phyloP scores from a whole-genome alignment of 2,797 vertebrate species.

The Antennarius maculatus region DNA sequence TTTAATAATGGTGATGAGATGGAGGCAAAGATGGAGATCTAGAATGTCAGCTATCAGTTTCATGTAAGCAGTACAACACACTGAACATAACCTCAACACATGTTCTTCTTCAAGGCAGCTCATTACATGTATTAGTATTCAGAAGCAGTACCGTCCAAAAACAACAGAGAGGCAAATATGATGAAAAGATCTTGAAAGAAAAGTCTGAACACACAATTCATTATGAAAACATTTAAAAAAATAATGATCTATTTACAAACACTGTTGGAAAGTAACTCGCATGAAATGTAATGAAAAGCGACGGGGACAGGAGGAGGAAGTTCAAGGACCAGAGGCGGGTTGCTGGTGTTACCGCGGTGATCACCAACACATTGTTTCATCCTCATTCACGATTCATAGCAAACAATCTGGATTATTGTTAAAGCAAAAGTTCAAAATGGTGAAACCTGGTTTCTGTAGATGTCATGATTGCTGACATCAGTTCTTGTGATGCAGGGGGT shows the following conservation, averaged over 20 bases:
- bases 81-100: conserved; percentile 47
- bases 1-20: conserved; percentile 71
- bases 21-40: conserved; percentile 51
- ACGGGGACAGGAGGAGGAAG: not conserved
- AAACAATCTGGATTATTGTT: conserved; percentile 29
- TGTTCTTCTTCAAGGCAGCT: conserved; percentile 51
- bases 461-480: conserved; percentile 15
- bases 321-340: conserved; percentile 25
- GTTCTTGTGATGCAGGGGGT: conserved; percentile 12
- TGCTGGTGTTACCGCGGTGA: conserved; percentile 55
- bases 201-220: conserved; percentile 37
- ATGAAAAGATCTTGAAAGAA: conserved; percentile 4
- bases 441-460: conserved; percentile 34
- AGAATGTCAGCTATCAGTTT: conserved; percentile 50
- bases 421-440: conserved; percentile 23
- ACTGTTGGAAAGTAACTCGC: conserved; percentile 21
- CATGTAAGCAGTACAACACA: conserved; percentile 49
- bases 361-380: conserved; percentile 46
- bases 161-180: conserved; percentile 15
- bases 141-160: conserved; percentile 48
- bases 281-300: conserved; percentile 13
- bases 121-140: conserved; percentile 53
- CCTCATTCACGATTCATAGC: conserved; percentile 29
- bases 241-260: conserved; percentile 49
- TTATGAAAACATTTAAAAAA: conserved; percentile 43